A percentile compares a stretch with the other conserved stretches of the same genome.
phyloP scores from a whole-genome alignment of 2,888 invertebrate genomes.

The Apomyelois bistriatella region DNA sequence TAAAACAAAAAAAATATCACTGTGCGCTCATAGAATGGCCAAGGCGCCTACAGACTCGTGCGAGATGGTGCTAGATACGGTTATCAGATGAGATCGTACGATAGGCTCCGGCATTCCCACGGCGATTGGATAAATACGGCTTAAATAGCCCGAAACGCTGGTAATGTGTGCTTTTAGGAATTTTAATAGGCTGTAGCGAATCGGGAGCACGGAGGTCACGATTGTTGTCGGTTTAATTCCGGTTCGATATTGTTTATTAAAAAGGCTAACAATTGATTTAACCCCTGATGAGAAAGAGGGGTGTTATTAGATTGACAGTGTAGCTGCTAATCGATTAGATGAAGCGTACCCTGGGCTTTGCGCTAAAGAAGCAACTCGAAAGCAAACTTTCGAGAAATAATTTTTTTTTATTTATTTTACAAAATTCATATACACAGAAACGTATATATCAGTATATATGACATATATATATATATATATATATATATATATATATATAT shows the following conservation, averaged over 20 bases:
- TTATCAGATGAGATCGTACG: constrained; percentile 56
- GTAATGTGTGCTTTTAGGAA: not conserved
- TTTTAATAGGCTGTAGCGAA: constrained; percentile 7
- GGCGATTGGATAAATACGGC: constrained; percentile 22
- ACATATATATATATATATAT: no score
- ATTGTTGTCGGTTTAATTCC: not conserved
- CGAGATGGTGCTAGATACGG: constrained; percentile 52
- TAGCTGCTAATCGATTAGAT: no score
- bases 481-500: no score
- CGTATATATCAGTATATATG: no score
- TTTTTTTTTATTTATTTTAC: no score
- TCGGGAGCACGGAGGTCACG: not conserved
- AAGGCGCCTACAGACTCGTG: constrained; percentile 37
- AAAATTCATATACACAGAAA: no score
- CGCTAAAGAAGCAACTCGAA: no score
- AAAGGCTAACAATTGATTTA: no score
- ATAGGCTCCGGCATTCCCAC: constrained; percentile 43
- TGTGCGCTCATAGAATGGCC: not conserved
- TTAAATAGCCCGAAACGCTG: constrained; percentile 12
- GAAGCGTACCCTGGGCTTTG: no score
- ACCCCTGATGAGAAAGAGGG: no score
- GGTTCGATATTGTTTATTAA: not conserved
- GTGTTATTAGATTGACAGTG: no score
- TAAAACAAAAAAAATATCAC: not conserved
- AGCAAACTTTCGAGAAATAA: no score